Base-by-base conservation (phyloP, 2,888 invertebrate species). In the Pheosia gnoma region DNA sequence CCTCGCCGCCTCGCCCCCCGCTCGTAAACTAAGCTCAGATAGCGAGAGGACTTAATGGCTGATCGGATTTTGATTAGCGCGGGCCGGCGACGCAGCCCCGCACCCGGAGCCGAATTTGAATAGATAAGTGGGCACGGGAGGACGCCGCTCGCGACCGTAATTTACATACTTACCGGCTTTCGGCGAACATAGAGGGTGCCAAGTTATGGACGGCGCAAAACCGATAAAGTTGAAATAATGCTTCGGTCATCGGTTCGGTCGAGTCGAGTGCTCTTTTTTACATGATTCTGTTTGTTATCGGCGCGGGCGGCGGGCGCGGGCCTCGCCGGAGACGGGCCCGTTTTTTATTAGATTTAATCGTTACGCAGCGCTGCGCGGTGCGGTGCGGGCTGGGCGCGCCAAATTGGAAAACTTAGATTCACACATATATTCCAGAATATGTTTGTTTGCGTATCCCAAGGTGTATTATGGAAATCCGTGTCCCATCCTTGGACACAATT, bases 1-100 rank as follows among this genome's bases (percentile, higher is more conserved):
- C 71, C 72, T 66, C 71, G 71, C 71, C 75, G 73, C 81, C 83
- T 80, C 86, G 87, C 89, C 90, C 91, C 83, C 81, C 87, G 87
- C 90, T 92, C 93, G 93, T 93, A 92, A 93, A 92, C 92, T 90
- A 89, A 91, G 91, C 90, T 84, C 86, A 91, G 92, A 93, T 93
- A 93, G 91, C 91, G 88, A 88, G 89, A 91, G 90, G 90, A 91
- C 92, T 91, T 93, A 93, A 93, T 93, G 92, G 93, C 93, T 93
- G 93, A 93, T 93, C 93, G 93, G 93, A 91, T 93, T 93, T 93
- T 93, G 93, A 93, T 93, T 92, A 93, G 91, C 93, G 90, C 84
- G 87, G 93, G 88, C 91, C 91, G 88, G 90, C 90, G 90, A 90
- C 88, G 90, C 90, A 86, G 83, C 87, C 85, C 87, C 86, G 86